Base-by-base conservation (phyloP, 2,888 invertebrate genomes). In the Mechanitis messenoides region DNA sequence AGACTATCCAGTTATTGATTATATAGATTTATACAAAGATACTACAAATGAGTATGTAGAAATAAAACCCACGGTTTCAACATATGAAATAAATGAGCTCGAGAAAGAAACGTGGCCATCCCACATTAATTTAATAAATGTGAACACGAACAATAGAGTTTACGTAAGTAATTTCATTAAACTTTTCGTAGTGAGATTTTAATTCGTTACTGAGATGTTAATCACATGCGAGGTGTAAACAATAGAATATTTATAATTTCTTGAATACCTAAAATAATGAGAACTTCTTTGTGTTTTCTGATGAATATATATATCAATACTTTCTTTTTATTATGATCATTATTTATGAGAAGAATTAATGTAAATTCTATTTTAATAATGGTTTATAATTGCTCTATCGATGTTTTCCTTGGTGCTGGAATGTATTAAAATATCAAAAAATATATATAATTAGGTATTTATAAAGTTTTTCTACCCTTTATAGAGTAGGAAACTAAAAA, bases 11-110 rank as follows among this genome's bases (percentile, higher is more conserved):
- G 74, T 77, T 1, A 73, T 87, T 54, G 87, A 88, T 67, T 88
- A 88, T 63, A 64, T 86, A 58, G 87, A 87, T 7, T 61, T 85
- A 9, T 88, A 86, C 60, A 87, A 85, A 70, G 87, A 88, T 60
- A 85, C 84, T 0, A 86, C 84, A 0, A 83, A 84, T 63, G 87
- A 87, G 72, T 74, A 78, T 53, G 66, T 74, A 31, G 62, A 74
- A 1, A 79, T 79, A 38, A 68, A 70, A 33, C 58, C 79, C 70
- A 56, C 38, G 42, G 1, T 47, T 61, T 38, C 53, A 53, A 50
- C 35, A 61, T 56, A 53, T 55, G 33, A 55, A 45, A 28, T 55
- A 53, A 56, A 50, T 56, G 46, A 56, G 28, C 4, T 33, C 7
- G 61, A 50, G 20, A 35, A 45, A 20, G 38, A 31, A 28, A n/a